Percentiles rank a stretch among this genome's conserved stretches.
These are phyloP conservation scores for Tapera naevia DNA, from an alignment of 2,797 vertebrate genomes.

Conservation along the genomic window DNA sequence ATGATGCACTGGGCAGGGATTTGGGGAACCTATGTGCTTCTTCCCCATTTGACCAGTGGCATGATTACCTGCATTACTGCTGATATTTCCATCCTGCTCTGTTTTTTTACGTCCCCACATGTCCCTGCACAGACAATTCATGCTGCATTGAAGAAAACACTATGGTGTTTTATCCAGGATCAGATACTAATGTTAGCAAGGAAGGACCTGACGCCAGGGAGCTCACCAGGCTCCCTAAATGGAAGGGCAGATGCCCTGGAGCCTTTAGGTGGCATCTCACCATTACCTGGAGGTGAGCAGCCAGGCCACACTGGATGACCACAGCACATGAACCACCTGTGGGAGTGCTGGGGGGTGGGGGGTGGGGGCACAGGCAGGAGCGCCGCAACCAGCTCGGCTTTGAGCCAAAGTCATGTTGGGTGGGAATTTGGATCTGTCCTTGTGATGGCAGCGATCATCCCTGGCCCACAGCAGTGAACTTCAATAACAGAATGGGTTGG, in stretches of 20 bases:
- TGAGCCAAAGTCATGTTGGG: neutral
- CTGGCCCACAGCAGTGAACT: neutral
- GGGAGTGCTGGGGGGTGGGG: neutral
- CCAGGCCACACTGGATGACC: neutral
- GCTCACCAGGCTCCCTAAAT: neutral
- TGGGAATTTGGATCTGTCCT: no score
- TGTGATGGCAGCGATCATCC: neutral
- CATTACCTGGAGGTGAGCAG: fast-evolving
- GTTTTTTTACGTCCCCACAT: neutral
- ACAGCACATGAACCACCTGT: fast-evolving
- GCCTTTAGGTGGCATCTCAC: neutral
- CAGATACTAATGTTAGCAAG: neutral
- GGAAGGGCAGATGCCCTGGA: neutral
- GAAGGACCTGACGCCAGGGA: neutral
- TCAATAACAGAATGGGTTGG: neutral
- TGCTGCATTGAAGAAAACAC: neutral
- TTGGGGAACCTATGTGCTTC: neutral
- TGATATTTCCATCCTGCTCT: neutral
- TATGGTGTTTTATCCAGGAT: neutral
- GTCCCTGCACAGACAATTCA: neutral
- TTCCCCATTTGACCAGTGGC: no score
- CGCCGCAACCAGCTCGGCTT: fast-evolving
- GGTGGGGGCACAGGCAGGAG: no score
- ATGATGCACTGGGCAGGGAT: fast-evolving
- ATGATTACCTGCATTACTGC: neutral